Evolutionary conservation across 2,888 invertebrate species (phyloP).

Genomic region (Ennomos erosarius): DNA sequence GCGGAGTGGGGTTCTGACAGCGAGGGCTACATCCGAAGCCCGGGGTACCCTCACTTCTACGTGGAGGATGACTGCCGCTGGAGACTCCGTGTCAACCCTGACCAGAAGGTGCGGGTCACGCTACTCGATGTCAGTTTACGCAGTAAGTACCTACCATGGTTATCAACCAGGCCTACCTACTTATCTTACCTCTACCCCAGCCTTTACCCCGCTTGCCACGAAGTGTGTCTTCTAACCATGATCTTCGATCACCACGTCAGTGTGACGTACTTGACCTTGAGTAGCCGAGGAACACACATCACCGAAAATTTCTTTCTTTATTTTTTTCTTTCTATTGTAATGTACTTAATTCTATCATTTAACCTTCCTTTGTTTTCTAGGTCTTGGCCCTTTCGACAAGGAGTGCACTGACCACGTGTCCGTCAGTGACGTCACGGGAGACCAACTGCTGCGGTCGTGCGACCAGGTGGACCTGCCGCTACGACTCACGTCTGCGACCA

Average conservation of each 20-base stretch:
- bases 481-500: slow-evolving; percentile 76
- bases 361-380: slow-evolving; percentile 47
- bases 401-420: slow-evolving; percentile 82
- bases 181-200: no score
- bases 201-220: no score
- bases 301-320: no score
- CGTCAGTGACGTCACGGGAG: slow-evolving; percentile 78
- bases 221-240: no score
- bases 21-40: slow-evolving; percentile 88
- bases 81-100: slow-evolving; percentile 86
- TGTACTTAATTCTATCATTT: no score
- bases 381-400: slow-evolving; percentile 77
- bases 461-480: slow-evolving; percentile 82
- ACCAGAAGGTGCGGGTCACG: slow-evolving; percentile 87
- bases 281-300: no score
- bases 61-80: slow-evolving; percentile 89
- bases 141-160: slow-evolving; percentile 85
- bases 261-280: no score
- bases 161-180: no score
- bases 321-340: no score
- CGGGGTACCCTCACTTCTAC: slow-evolving; percentile 91
- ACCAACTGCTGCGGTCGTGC: slow-evolving; percentile 80
- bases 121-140: slow-evolving; percentile 89
- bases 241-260: no score
- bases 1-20: slow-evolving; percentile 70